Conservation (phyloP, 92 coral and sea anemone genomes). For the Parazoanthus darwini region DNA sequence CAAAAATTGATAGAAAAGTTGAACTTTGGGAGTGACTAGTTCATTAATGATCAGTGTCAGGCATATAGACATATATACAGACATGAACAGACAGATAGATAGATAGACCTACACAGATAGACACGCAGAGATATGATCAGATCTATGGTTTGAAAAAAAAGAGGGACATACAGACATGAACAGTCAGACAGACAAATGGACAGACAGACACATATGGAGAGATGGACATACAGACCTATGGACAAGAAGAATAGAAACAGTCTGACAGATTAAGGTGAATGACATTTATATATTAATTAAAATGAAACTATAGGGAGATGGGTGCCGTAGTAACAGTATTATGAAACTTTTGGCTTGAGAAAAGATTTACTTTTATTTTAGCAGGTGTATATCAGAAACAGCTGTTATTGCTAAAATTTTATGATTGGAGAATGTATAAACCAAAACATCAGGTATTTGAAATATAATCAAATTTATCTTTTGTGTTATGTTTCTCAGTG, state of each 20-base stretch:
- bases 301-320: slow-evolving; percentile 10
- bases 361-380: too few species aligned
- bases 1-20: background rate
- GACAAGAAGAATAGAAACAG: slow-evolving; percentile 13
- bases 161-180: slow-evolving; percentile 11
- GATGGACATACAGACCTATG: slow-evolving; percentile 11
- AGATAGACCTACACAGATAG: background rate
- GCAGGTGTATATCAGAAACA: background rate
- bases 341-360: background rate
- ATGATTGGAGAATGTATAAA: background rate
- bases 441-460: background rate
- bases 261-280: slow-evolving; percentile 13
- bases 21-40: background rate
- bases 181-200: slow-evolving; percentile 5
- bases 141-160: slow-evolving; percentile 9
- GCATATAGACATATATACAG: background rate
- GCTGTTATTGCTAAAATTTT: background rate
- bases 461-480: background rate
- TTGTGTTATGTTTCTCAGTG: slow-evolving; percentile 48
- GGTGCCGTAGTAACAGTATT: background rate
- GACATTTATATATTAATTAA: background rate
- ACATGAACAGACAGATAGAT: background rate
- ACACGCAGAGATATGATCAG: background rate
- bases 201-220: slow-evolving; percentile 4
- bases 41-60: background rate